phyloP scores from a whole-genome alignment of 2,113 vertebrate species.

The Malurus melanocephalus region DNA sequence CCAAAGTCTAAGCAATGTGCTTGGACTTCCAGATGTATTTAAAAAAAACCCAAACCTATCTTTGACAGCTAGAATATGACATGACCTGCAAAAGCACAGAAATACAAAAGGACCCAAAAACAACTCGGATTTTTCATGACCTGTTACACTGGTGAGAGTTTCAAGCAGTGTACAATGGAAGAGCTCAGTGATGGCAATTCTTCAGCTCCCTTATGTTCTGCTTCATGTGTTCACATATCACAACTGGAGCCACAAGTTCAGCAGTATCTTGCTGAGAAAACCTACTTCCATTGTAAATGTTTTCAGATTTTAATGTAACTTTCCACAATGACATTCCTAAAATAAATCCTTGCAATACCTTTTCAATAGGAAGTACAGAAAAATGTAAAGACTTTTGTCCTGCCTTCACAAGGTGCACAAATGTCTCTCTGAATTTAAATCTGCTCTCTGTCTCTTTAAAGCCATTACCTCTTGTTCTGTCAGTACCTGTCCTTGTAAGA shows the following conservation, averaged over 20 bases:
- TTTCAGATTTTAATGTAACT: not conserved
- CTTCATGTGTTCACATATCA: not conserved
- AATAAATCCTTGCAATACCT: slow-evolving; percentile 16
- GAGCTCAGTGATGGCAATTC: not conserved
- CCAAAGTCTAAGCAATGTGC: not conserved
- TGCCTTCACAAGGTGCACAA: not conserved
- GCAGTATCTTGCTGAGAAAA: slow-evolving; percentile 17
- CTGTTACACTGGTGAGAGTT: not conserved
- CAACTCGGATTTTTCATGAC: not conserved
- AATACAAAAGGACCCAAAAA: not conserved
- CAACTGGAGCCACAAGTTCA: slow-evolving; percentile 6
- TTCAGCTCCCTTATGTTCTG: not conserved
- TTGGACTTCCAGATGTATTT: not conserved
- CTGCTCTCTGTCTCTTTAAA: not conserved
- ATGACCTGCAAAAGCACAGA: not conserved
- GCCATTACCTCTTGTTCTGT: not conserved
- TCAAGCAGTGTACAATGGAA: not conserved
- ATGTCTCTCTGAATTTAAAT: not conserved
- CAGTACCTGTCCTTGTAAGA: not conserved
- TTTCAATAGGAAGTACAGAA: not conserved
- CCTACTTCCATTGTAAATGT: slow-evolving; percentile 2
- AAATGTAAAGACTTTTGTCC: not conserved
- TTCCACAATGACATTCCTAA: slow-evolving; percentile 31
- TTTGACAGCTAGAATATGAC: not conserved
- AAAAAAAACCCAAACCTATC: not conserved